A percentile compares a stretch with the other conserved stretches of the same genome.
Evolutionary conservation across 2,888 invertebrate species (phyloP).

Genomic region (Rhingia rostrata): DNA sequence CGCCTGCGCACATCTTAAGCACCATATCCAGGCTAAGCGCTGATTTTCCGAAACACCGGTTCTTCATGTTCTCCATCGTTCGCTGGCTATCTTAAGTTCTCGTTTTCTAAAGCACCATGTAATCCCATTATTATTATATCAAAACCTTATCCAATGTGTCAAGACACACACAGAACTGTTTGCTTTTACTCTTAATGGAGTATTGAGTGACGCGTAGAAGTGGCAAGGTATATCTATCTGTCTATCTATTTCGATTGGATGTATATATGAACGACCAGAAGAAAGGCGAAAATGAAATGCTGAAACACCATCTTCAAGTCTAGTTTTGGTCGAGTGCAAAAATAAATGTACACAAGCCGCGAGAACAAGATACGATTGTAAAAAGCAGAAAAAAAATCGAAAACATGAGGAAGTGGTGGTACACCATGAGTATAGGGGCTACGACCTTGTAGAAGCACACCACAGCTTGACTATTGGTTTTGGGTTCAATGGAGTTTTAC

Average conservation of each 20-base stretch:
- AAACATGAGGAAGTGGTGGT: neutral
- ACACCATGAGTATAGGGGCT: slow-evolving; percentile 54
- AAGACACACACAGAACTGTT: slow-evolving; percentile 60
- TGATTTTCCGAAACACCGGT: slow-evolving; percentile 53
- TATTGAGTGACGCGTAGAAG: slow-evolving; percentile 68
- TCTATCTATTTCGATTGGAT: slow-evolving; percentile 22
- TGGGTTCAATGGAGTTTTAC: slow-evolving; percentile 37
- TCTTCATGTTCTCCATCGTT: slow-evolving; percentile 25
- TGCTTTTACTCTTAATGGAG: slow-evolving; percentile 72
- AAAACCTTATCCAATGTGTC: slow-evolving; percentile 70
- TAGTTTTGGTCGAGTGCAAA: slow-evolving; percentile 57
- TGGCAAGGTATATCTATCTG: slow-evolving; percentile 59
- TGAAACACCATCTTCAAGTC: slow-evolving; percentile 59
- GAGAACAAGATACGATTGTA: slow-evolving; percentile 22
- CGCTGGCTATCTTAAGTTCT: neutral
- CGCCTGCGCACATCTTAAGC: slow-evolving; percentile 16
- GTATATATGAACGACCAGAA: slow-evolving; percentile 17
- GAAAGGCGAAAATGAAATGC: slow-evolving; percentile 53
- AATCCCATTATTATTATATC: slow-evolving; percentile 74
- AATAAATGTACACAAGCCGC: slow-evolving; percentile 25
- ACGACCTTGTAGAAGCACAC: slow-evolving; percentile 63
- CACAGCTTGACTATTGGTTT: slow-evolving; percentile 46
- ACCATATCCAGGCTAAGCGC: slow-evolving; percentile 66
- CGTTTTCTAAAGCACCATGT: slow-evolving; percentile 41
- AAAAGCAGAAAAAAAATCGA: slow-evolving; percentile 28